A percentile compares a stretch with the other conserved stretches of the same genome.
These are phyloP conservation scores for Todus mexicanus DNA, from an alignment of 2,797 vertebrate genomes.

Conservation along the genomic window DNA sequence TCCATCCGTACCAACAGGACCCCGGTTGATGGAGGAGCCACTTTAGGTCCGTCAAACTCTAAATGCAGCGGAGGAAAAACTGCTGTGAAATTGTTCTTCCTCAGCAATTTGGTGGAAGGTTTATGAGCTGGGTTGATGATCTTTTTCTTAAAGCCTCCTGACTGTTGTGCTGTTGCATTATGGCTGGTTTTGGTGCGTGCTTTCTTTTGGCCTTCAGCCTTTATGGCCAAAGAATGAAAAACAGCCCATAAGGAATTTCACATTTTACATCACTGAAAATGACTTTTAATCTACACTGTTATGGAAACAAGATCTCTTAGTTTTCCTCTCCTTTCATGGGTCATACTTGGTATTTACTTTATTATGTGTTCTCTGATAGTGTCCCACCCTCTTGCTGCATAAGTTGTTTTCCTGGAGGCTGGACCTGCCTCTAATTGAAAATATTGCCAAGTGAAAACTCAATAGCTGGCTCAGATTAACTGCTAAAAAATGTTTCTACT, in stretches of 20 bases:
- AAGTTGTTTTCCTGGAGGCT: conserved; percentile 51
- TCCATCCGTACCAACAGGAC: not conserved
- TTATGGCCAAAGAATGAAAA: not conserved
- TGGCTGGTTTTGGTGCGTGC: not conserved
- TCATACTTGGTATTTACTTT: conserved; percentile 31
- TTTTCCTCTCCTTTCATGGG: not conserved
- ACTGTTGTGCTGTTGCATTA: not conserved
- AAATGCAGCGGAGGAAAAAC: not conserved
- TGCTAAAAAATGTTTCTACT: conserved; percentile 41
- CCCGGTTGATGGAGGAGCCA: not conserved
- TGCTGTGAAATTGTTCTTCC: not conserved
- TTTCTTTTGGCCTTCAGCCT: not conserved
- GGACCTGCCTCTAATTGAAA: conserved; percentile 31
- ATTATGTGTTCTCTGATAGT: conserved; percentile 37
- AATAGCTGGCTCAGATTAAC: conserved; percentile 40
- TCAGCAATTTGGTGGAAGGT: not conserved
- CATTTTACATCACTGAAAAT: not conserved
- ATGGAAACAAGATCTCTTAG: not conserved
- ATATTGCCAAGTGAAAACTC: conserved; percentile 11
- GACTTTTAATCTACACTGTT: not conserved
- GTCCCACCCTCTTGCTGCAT: conserved; percentile 53
- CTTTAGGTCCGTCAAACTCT: not conserved
- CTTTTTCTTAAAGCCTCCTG: not conserved
- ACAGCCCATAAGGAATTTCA: not conserved
- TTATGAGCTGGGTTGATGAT: not conserved